Percentiles rank a stretch among this genome's conserved stretches.
phyloP scores from a whole-genome alignment of 1,140 invertebrate species.

The Gerris buenoi region DNA sequence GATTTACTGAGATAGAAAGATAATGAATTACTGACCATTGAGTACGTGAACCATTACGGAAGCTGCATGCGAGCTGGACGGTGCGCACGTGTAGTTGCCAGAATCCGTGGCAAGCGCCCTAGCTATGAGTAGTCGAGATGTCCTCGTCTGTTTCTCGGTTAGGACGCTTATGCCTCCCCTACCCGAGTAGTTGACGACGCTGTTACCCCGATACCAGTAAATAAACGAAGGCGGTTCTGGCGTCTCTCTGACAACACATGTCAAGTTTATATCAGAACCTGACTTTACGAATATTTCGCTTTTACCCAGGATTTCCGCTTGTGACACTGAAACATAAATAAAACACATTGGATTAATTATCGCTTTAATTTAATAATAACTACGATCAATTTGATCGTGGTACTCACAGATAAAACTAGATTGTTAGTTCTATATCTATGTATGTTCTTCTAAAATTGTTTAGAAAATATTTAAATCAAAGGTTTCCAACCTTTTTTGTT shows the following conservation, averaged over 20 bases:
- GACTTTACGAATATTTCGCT: constrained; percentile 71
- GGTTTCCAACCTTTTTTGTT: too few species aligned
- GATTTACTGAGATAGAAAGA: too few species aligned
- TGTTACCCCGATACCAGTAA: constrained; percentile 75
- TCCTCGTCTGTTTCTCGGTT: constrained; percentile 69
- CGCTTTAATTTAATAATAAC: too few species aligned
- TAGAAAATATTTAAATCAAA: too few species aligned
- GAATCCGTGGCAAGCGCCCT: constrained; percentile 56
- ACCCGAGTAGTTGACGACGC: constrained; percentile 76
- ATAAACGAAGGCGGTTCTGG: constrained; percentile 79
- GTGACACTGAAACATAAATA: constrained; percentile 68
- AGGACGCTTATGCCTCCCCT: constrained; percentile 70
- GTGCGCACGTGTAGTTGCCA: constrained; percentile 76
- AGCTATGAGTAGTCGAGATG: constrained; percentile 65
- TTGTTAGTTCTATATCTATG: too few species aligned
- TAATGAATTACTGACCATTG: constrained; percentile 36
- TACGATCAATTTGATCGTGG: too few species aligned
- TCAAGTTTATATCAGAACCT: constrained; percentile 79
- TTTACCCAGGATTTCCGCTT: constrained; percentile 71
- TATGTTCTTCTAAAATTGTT: too few species aligned
- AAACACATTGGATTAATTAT: too few species aligned
- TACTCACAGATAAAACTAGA: too few species aligned
- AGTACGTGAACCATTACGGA: constrained; percentile 44
- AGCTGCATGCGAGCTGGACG: constrained; percentile 42
- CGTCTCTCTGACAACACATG: constrained; percentile 68